Conservation (phyloP, 2,113 vertebrate species). For the Sigmodon hispidus region DNA sequence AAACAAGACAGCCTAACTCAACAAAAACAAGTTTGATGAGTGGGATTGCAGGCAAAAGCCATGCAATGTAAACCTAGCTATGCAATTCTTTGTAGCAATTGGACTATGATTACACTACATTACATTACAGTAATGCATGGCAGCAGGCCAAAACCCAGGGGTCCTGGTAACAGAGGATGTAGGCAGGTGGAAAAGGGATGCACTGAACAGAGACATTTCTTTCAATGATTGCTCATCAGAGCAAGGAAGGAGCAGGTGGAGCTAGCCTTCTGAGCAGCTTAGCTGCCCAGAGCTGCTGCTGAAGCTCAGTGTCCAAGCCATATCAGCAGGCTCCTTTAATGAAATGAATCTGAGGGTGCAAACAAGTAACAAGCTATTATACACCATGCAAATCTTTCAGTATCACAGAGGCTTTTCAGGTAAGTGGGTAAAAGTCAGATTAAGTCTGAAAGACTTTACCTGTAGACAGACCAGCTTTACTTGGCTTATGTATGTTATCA, state of each 20-base stretch:
- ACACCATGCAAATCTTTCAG: not conserved
- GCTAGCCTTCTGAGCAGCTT: not conserved
- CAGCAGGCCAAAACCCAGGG: not conserved
- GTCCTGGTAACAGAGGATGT: not conserved
- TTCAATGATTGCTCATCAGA: not conserved
- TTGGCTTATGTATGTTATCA: not conserved
- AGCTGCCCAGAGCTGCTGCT: not conserved
- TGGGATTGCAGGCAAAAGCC: not conserved
- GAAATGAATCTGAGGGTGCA: not conserved
- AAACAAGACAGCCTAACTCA: not conserved
- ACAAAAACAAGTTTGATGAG: not conserved
- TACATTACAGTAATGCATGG: no score
- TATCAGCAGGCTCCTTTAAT: no score
- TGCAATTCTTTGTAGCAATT: not conserved
- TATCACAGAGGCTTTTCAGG: not conserved
- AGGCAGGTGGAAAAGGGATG: not conserved
- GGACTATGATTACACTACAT: not conserved
- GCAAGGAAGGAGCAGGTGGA: not conserved
- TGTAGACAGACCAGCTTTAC: not conserved
- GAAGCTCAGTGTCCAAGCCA: no score
- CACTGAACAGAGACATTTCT: not conserved
- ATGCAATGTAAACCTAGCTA: not conserved
- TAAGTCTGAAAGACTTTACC: constrained; percentile 1
- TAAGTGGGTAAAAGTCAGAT: constrained; percentile 26
- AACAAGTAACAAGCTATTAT: not conserved